Conservation (phyloP, 37 sponge, comb jelly and placozoan species). For the Mnemiopsis leidyi region DNA sequence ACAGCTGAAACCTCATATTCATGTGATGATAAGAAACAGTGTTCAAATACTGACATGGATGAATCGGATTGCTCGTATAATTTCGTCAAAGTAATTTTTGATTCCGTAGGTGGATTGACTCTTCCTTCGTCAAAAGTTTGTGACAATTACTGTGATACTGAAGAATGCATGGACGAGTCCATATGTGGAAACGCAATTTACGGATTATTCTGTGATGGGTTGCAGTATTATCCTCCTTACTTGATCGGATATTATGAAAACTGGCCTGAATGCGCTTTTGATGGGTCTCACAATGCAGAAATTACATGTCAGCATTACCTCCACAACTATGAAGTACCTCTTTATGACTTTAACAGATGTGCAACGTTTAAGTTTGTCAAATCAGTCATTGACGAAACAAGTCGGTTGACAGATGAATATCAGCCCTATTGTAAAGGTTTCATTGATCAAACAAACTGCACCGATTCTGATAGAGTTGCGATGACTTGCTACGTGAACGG, state of each 20-base stretch:
- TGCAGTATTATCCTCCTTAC: background rate
- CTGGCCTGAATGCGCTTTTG: background rate
- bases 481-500: background rate
- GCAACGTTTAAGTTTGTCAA: no score
- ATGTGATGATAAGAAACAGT: background rate
- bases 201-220: background rate
- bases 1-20: background rate
- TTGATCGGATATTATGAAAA: background rate
- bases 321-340: no score
- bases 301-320: background rate
- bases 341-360: no score
- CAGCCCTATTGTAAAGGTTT: background rate
- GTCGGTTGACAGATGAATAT: background rate
- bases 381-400: no score
- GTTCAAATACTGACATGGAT: background rate
- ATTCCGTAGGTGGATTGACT: background rate
- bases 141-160: background rate
- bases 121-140: background rate
- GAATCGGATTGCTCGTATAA: background rate
- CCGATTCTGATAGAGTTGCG: background rate
- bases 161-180: background rate
- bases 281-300: background rate
- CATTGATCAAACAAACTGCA: slow-evolving; percentile 53
- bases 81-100: no score
- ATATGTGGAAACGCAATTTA: background rate